Evolutionary conservation across 2,797 vertebrate species (phyloP), one percentile per base, ranked within the genome.

Genomic region (Cichlasoma orientale): DNA sequence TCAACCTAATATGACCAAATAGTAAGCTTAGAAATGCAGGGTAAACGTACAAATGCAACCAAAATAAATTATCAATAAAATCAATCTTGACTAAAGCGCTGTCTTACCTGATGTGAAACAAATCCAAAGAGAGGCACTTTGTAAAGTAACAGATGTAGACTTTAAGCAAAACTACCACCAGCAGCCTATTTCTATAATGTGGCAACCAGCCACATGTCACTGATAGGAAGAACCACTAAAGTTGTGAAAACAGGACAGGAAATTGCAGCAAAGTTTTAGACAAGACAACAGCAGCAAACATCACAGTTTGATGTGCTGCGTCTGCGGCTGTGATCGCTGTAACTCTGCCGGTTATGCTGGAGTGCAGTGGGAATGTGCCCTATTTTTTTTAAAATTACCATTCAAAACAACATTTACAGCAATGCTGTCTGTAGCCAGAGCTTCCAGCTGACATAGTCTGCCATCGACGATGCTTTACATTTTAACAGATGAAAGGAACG

Each of bases 171-270:
- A 80, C 74, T 79, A 83, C 82, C 82, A 77, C 77, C 79, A 74
- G n/a, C 25, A 12, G 80, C 82, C 70, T 90, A 84, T 88, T 92
- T 93, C 82, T 90, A 86, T 87, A 81, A 83, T 94, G 93, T 90
- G 88, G 93, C 88, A 94, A 94, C 86, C 87, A 82, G 92, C 92
- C 93, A 82, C 91, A 93, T 92, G 92, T 92, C 88, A 87, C 86
- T 90, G 88, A 93, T 91, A 92, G 94, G 88, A 94, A 94, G 85
- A 90, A 80, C 85, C 79, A 79, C 53, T 80, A 50, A 83, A 87
- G 91, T 95, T 95, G 92, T 95, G 94, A 95, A 95, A 96, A 95
- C 85, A 88, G 86, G 86, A 93, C 94, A 95, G 95, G 95, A 96
- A 96, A 91, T 95, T 95, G 93, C 94, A 91, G 87, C 82, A 84